Evolutionary conservation across 2,888 invertebrate genomes (phyloP), one percentile per base, ranked within the genome.

Genomic region (Diploptera punctata): DNA sequence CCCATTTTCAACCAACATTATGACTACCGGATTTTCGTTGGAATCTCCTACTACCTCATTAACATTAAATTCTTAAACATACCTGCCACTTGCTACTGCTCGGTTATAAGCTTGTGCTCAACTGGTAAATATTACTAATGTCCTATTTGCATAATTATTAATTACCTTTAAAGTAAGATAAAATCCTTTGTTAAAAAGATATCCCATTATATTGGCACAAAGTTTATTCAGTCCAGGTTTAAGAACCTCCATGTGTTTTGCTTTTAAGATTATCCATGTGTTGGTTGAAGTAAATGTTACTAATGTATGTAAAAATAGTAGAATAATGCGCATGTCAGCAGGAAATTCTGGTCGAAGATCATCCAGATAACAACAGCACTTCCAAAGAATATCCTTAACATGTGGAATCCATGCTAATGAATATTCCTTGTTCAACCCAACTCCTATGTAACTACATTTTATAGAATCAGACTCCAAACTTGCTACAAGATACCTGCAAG

Each of bases 361-460:
- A 71, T 92, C 90, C 68, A 95, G 84, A 78, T 92, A 89, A 72
- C 86, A 83, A 80, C 93, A 90, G 81, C 96, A 96, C 81, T 91
- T 91, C 85, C 90, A 91, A 9, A 97, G 84, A 54, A 98, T 84
- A 71, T 89, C 87, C 81, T 97, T 98, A 80, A 98, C 91, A 82
- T 98, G 97, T 19, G 90, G 87, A 82, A 98, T 96, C 98, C 98
- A 98, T 77, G 88, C 85, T 76, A 96, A 86, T 84, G 95, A 93
- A 82, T 92, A 89, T 74, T 95, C 93, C 83, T 97, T 97, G 81
- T 91, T 93, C 76, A 98, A 83, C 72, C 95, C 93, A 52, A 97
- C 89, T 19, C 94, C 93, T 68, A 97, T 92, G 83, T n/a, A 98
- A 73, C 94, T 96, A 24, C 89, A 82, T 83, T 94, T 93, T 0